Evolutionary conservation across 2,888 invertebrate species (phyloP).

Genomic region (Magallana nippona): DNA sequence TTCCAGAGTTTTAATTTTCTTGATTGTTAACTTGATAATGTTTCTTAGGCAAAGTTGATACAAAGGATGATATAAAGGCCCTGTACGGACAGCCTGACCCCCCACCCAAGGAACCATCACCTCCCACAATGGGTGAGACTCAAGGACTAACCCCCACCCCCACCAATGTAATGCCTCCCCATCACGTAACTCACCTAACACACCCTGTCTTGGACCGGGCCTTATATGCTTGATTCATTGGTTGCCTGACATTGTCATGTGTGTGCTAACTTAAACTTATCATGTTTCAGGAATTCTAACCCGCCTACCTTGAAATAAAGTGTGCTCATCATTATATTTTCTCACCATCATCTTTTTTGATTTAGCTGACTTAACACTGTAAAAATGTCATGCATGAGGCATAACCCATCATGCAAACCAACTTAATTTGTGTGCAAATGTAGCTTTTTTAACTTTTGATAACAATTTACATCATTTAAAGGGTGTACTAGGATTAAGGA

Average conservation of each 20-base stretch:
- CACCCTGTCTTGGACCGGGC: not conserved
- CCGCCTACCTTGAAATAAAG: too few species aligned
- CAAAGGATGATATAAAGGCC: constrained; percentile 69
- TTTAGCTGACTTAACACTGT: too few species aligned
- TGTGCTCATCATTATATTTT: too few species aligned
- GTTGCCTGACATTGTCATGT: not conserved
- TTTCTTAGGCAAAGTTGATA: constrained; percentile 69
- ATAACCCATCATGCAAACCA: too few species aligned
- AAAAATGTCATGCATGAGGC: too few species aligned
- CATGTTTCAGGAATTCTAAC: not conserved
- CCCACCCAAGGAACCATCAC: constrained; percentile 52
- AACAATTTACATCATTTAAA: too few species aligned
- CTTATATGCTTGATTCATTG: not conserved
- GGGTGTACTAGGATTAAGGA: too few species aligned
- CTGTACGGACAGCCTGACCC: constrained; percentile 69
- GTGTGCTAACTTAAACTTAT: not conserved
- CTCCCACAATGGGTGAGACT: constrained; percentile 48
- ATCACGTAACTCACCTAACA: not conserved
- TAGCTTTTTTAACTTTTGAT: too few species aligned
- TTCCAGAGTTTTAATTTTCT: not conserved
- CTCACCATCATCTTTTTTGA: too few species aligned
- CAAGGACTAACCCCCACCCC: constrained; percentile 15
- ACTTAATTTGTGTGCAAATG: too few species aligned
- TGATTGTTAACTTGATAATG: not conserved
- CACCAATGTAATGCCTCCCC: constrained; percentile 9